Evolutionary conservation across 2,888 invertebrate genomes (phyloP).

Genomic region (Blera fallax): DNA sequence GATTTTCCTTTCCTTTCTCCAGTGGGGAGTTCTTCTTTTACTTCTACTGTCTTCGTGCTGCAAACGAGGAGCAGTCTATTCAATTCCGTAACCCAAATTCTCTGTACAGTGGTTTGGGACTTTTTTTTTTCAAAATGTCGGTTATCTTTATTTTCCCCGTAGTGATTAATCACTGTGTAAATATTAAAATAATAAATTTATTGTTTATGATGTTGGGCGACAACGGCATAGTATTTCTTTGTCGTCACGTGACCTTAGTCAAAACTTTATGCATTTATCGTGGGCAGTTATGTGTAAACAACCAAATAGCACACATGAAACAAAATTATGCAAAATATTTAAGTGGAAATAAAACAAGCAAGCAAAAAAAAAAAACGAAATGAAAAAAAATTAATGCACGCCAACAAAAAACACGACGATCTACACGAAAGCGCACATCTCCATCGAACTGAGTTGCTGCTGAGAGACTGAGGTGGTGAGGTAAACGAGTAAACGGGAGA

Average conservation of each 20-base stretch:
- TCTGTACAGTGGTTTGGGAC: conserved; percentile 25
- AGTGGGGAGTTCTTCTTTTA: conserved; percentile 9
- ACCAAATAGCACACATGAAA: conserved; percentile 36
- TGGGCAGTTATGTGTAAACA: conserved; percentile 52
- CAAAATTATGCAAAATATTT: conserved; percentile 46
- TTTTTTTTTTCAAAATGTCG: conserved; percentile 63
- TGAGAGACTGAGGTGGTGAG: conserved; percentile 49
- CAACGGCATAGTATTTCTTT: conserved; percentile 40
- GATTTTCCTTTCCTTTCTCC: conserved; percentile 12
- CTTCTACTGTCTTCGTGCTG: not conserved
- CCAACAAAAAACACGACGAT: conserved; percentile 51
- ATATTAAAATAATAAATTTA: conserved; percentile 31
- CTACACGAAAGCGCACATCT: conserved; percentile 56
- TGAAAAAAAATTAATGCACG: conserved; percentile 38
- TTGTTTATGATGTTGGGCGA: conserved; percentile 41
- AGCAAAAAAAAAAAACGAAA: conserved; percentile 1
- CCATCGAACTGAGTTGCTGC: conserved; percentile 38
- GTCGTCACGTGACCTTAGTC: conserved; percentile 66
- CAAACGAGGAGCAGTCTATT: conserved; percentile 24
- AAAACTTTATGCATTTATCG: conserved; percentile 55
- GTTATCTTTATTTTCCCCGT: conserved; percentile 33
- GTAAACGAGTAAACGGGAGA: conserved; percentile 52
- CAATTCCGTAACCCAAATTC: conserved; percentile 52
- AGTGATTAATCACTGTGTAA: conserved; percentile 60
- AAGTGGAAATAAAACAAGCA: conserved; percentile 25